A percentile compares a stretch with the other conserved stretches of the same genome.
phyloP scores from a whole-genome alignment of 2,113 vertebrate genomes.

The Pedionomus torquatus region DNA sequence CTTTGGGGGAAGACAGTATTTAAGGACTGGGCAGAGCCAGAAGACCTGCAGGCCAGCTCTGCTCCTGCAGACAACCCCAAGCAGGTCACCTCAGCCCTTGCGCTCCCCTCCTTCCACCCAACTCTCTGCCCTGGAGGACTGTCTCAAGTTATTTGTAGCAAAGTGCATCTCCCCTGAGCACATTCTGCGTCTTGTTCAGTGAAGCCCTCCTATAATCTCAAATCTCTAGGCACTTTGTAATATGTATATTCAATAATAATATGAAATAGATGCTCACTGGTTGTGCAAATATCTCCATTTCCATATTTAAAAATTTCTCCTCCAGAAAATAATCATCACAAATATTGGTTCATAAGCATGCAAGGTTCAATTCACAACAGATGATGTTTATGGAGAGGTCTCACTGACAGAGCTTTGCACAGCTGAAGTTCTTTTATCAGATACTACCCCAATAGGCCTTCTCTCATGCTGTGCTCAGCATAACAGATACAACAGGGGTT shows the following conservation, averaged over 20 bases:
- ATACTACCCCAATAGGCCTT: neutral
- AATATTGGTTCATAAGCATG: neutral
- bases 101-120: neutral
- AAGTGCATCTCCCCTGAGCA: neutral
- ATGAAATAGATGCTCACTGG: neutral
- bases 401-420: neutral
- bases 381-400: slow-evolving; percentile 15
- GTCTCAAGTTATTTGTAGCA: neutral
- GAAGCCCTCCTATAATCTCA: neutral
- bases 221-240: neutral
- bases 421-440: neutral
- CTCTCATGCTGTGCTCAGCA: neutral
- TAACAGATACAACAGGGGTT: neutral
- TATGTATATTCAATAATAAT: neutral
- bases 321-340: slow-evolving; percentile 10
- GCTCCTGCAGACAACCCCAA: neutral
- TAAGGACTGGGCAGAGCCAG: neutral
- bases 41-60: neutral
- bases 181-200: neutral
- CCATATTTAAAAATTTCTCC: slow-evolving; percentile 3
- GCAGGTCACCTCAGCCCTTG: neutral
- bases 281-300: slow-evolving; percentile 7
- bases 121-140: neutral
- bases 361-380: slow-evolving; percentile 38
- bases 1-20: neutral